Percentiles rank a stretch among this genome's conserved stretches.
These are phyloP conservation scores for Lutraria rhynchaena DNA, from an alignment of 1,140 invertebrate species.

Conservation along the genomic window DNA sequence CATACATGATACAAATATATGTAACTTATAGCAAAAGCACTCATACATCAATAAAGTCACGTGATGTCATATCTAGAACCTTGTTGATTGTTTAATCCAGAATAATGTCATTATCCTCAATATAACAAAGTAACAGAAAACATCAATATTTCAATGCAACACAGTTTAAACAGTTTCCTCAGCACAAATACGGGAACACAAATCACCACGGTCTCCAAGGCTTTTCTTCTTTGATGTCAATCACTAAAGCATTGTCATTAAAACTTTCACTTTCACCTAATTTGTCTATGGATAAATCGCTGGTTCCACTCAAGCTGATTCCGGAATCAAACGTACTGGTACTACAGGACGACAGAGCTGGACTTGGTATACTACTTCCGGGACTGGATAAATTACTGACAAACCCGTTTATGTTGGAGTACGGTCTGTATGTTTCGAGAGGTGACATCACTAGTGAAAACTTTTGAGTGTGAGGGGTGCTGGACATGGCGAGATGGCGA, in stretches of 20 bases:
- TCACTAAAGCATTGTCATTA: constrained; percentile 1
- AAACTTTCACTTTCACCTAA: neutral
- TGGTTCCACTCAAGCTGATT: neutral
- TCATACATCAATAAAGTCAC: too few species aligned
- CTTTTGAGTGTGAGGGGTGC: neutral
- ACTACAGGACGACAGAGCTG: constrained; percentile 6
- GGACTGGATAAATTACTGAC: neutral
- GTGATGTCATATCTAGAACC: too few species aligned
- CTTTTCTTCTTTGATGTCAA: constrained; percentile 11
- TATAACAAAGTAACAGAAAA: too few species aligned
- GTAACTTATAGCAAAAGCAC: too few species aligned
- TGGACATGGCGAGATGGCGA: neutral
- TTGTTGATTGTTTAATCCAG: too few species aligned
- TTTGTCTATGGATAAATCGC: neutral
- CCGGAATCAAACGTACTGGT: neutral
- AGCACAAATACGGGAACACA: too few species aligned
- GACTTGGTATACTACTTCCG: neutral
- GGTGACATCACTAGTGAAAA: neutral
- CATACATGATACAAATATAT: too few species aligned
- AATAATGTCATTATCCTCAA: too few species aligned
- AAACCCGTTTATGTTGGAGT: neutral
- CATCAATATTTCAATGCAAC: too few species aligned
- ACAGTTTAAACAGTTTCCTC: too few species aligned
- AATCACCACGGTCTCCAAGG: constrained; percentile 50
- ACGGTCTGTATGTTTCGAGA: neutral